Percentiles rank a stretch among this genome's conserved stretches.
Evolutionary conservation across 2,888 invertebrate species (phyloP).

Genomic region (Hesperia comma): DNA sequence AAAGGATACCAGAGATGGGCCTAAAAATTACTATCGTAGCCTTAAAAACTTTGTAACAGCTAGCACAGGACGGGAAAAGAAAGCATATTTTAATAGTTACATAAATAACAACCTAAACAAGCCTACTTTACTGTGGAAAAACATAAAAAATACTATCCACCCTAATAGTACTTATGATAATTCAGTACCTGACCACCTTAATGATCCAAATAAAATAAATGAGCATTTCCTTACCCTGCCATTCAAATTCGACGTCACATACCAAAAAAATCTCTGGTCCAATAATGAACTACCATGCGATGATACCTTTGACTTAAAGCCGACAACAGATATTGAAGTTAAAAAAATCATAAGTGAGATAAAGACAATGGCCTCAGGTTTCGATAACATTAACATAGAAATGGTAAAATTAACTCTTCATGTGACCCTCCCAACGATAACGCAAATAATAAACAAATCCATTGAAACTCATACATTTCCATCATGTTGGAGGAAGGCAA

Average conservation of each 20-base stretch:
- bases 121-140: not conserved
- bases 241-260: not conserved
- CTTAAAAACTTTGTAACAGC: conserved; percentile 35
- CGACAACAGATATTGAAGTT: conserved; percentile 14
- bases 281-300: not conserved
- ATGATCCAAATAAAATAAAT: too few relatives aligned
- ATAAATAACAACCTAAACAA: conserved; percentile 10
- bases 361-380: conserved; percentile 32
- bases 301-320: not conserved
- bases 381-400: conserved; percentile 36
- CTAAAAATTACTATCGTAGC: conserved; percentile 34
- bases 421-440: conserved; percentile 33
- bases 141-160: too few relatives aligned
- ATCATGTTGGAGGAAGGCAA: conserved; percentile 47
- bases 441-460: conserved; percentile 37
- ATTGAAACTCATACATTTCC: conserved; percentile 34
- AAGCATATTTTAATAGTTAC: not conserved
- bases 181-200: conserved; percentile 13
- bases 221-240: not conserved
- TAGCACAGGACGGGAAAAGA: conserved; percentile 39
- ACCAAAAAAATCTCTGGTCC: not conserved
- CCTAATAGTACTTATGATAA: not conserved
- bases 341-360: conserved; percentile 26
- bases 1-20: conserved; percentile 5
- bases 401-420: conserved; percentile 40